phyloP scores from a whole-genome alignment of 1,140 invertebrate species.

The Vanessa atalanta region DNA sequence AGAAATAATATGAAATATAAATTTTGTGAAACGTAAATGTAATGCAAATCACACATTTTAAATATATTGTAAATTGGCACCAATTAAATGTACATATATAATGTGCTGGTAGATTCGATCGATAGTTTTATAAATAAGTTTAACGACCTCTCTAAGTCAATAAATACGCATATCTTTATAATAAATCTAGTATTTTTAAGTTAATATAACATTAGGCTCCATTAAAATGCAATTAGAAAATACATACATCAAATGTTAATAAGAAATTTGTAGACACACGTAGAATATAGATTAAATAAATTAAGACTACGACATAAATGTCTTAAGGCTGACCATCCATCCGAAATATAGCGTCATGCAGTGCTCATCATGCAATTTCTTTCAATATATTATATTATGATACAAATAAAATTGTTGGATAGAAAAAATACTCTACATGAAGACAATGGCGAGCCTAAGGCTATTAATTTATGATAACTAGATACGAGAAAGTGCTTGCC shows the following conservation, averaged over 20 bases:
- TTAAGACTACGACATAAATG: not conserved
- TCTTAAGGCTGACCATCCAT: not conserved
- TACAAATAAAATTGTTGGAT: not conserved
- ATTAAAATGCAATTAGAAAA: conserved; percentile 38
- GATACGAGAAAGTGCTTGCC: not conserved
- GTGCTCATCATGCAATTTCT: not conserved
- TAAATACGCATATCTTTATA: not conserved
- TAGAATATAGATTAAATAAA: conserved; percentile 7
- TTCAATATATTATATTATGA: not conserved
- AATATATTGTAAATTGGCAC: conserved; percentile 36
- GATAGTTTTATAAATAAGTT: not conserved
- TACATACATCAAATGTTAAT: conserved; percentile 18
- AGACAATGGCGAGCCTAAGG: not conserved
- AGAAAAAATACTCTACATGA: too few species aligned
- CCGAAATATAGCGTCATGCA: not conserved
- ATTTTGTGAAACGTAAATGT: not conserved
- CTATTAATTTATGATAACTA: too few species aligned
- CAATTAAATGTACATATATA: conserved; percentile 13
- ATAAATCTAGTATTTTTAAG: conserved; percentile 1
- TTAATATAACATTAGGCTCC: conserved; percentile 35
- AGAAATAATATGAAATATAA: conserved; percentile 4
- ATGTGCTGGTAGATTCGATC: not conserved
- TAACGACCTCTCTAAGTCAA: not conserved
- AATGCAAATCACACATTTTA: not conserved
- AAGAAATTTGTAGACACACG: conserved; percentile 23